Conservation (phyloP, 2,888 invertebrate species). For the Iselma pallidipennis region DNA sequence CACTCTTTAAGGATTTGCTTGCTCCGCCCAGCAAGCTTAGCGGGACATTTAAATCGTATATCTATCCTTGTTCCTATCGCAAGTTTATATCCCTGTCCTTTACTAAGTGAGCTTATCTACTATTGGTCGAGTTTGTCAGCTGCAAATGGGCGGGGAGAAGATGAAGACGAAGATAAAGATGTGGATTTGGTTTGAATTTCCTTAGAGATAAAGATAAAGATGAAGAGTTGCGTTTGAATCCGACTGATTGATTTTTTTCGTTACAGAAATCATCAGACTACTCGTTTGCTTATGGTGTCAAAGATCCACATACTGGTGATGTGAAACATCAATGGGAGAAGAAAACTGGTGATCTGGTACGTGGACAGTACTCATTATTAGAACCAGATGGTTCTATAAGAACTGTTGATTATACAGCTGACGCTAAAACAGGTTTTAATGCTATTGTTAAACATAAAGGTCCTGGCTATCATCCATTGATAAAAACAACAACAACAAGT, state of each 20-base stretch:
- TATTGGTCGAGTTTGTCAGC: no score
- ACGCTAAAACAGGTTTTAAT: slow-evolving; percentile 62
- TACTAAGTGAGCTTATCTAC: no score
- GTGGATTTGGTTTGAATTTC: no score
- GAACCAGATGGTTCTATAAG: slow-evolving; percentile 69
- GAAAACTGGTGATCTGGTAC: slow-evolving; percentile 64
- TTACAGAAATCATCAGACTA: slow-evolving; percentile 63
- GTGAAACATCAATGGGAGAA: slow-evolving; percentile 67
- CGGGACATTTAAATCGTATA: no score
- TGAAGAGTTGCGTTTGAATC: no score
- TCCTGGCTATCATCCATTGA: slow-evolving; percentile 51
- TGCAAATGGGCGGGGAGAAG: no score
- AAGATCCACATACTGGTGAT: slow-evolving; percentile 64
- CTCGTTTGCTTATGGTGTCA: slow-evolving; percentile 66
- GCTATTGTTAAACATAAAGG: slow-evolving; percentile 62
- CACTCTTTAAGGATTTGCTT: no score
- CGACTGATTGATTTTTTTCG: neutral
- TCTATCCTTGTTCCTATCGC: no score
- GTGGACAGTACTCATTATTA: slow-evolving; percentile 68
- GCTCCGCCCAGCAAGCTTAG: no score
- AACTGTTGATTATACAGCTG: slow-evolving; percentile 65
- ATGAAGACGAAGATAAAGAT: no score
- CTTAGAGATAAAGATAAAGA: no score
- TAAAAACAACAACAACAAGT: slow-evolving; percentile 20
- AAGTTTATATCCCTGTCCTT: no score